Base-by-base conservation (phyloP, 2,888 invertebrate species). In the Ennomos fuscantarius region DNA sequence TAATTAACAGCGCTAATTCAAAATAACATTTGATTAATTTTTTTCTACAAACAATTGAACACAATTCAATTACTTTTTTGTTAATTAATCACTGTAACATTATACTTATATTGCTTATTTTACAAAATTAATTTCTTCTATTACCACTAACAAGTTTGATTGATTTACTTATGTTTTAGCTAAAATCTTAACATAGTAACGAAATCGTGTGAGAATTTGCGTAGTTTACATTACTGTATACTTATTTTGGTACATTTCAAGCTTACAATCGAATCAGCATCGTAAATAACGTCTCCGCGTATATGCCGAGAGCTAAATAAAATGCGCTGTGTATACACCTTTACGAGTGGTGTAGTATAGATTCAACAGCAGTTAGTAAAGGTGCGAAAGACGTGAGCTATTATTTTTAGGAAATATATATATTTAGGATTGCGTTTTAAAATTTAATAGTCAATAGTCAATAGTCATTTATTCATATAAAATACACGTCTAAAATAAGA, bases 221-320 rank as follows among this genome's bases (percentile, higher is more conserved):
- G 1, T 13, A 34, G 5, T 8, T 15, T 6, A 41, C 24, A 8
- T 44, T 33, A 44, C n/a, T 15, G 41, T 33, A 32, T 39, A 32
- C 41, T 45, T 50, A 55, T 56, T 46, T 46, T 33, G 35, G 50
- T 42, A 46, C 46, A 31, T 40, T 49, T 49, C 49, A 55, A 55
- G 39, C 48, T 40, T 45, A 45, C 46, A 49, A 55, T 34, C 39
- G n/a, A 33, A 50, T 43, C 34, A 40, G n/a, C 45, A 46, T 56
- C 55, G 55, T 56, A 56, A 56, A 50, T 56, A 56, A 46, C 55
- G 46, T 31, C 34, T 46, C 43, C 8, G 35, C 15, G 33, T 15
- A 40, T 45, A 31, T 32, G 31, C 35, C 8, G 40, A 39, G 32
- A 43, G 9, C 40, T 1, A 2, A 24, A 15, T 15, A 36, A 48